A percentile compares a stretch with the other conserved stretches of the same genome.
Evolutionary conservation across 2,113 vertebrate genomes (phyloP).

Genomic region (Gnathonemus longibarbis): DNA sequence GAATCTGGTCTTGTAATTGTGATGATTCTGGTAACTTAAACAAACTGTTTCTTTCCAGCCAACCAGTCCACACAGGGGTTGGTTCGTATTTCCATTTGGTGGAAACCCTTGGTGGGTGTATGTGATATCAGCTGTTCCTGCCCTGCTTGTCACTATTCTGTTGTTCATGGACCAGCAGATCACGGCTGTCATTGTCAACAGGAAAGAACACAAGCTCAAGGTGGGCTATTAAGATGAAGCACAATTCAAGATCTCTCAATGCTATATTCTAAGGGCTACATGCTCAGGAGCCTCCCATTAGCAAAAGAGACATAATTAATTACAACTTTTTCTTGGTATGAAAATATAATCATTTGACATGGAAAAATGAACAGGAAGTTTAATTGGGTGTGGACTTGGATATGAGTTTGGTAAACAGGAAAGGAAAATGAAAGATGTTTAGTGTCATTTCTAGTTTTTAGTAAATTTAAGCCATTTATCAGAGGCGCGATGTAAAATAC

Average conservation of each 20-base stretch:
- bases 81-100: conserved; percentile 89
- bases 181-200: conserved; percentile 94
- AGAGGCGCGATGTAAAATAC: too few relatives aligned
- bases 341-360: not conserved
- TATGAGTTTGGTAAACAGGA: not conserved
- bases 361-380: not conserved
- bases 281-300: not conserved
- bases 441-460: not conserved
- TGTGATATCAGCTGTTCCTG: conserved; percentile 80
- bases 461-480: not conserved
- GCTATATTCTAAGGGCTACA: not conserved
- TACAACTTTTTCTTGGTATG: not conserved
- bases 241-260: not conserved
- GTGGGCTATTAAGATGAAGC: conserved; percentile 45
- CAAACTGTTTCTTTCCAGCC: conserved; percentile 58
- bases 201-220: conserved; percentile 97
- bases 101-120: conserved; percentile 98
- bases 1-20: not conserved
- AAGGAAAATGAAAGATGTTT: not conserved
- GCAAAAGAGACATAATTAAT: not conserved
- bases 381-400: not conserved
- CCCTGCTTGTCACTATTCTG: conserved; percentile 91
- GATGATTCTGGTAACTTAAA: not conserved
- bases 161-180: conserved; percentile 99
- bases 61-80: conserved; percentile 83